These are phyloP conservation scores for Tringa solitaria DNA, from an alignment of 2,113 vertebrate species.

Conservation along the genomic window DNA sequence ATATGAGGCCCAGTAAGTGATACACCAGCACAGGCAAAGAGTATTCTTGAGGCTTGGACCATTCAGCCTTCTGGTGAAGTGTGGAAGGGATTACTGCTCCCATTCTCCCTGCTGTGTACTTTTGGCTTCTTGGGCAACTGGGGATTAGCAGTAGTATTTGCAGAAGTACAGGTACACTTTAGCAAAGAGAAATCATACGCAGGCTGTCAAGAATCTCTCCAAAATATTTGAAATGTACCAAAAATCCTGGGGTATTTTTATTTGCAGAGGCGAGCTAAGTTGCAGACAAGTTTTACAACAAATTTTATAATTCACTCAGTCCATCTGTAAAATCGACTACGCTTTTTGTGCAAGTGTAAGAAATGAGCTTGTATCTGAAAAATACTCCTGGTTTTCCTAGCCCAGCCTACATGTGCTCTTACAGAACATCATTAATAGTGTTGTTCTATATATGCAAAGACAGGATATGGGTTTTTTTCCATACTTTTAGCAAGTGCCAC, in stretches of 20 bases:
- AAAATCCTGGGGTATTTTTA: neutral
- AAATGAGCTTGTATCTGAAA: neutral
- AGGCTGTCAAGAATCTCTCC: neutral
- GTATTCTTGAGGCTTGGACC: neutral
- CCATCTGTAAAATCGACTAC: accelerated
- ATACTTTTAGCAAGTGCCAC: slow-evolving; percentile 80
- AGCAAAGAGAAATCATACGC: neutral
- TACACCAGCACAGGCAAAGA: neutral
- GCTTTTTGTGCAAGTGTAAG: neutral
- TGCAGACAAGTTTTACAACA: neutral
- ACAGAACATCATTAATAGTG: slow-evolving; percentile 76
- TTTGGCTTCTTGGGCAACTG: neutral
- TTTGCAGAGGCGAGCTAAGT: neutral
- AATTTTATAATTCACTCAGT: neutral
- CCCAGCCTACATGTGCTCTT: slow-evolving; percentile 67
- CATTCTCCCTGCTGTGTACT: neutral
- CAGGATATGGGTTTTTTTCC: slow-evolving; percentile 87
- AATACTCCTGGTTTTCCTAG: neutral
- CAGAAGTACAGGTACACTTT: neutral
- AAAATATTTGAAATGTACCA: neutral
- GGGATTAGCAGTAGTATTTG: neutral
- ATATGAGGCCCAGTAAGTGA: neutral
- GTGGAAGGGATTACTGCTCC: neutral
- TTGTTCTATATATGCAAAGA: slow-evolving; percentile 69
- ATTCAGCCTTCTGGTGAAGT: neutral